Base-by-base conservation (phyloP, 2,888 invertebrate species). In the Diaperis boleti region DNA sequence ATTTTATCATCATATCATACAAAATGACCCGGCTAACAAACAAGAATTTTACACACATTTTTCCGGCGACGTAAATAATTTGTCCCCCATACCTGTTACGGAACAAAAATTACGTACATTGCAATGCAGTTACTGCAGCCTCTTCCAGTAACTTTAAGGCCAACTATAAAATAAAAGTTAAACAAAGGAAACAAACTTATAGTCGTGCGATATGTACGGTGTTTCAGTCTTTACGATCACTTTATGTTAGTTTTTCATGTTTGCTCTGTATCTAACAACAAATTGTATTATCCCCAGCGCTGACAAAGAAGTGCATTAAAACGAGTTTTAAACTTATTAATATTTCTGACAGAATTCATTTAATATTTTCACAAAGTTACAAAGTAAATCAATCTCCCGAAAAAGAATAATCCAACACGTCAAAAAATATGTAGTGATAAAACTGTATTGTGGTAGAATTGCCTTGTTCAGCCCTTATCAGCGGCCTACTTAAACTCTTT, bases 401-500 rank as follows among this genome's bases (percentile, higher is more conserved):
- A 18, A 39, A 59, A 41, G 56, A 42, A 42, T 42, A 42, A 42
- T 39, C 52, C 52, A 45, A 59, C 59, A 59, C 54, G 59, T 59
- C 52, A 20, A 45, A 45, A 63, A 63, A 63, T 63, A 59, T 59
- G 56, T 39, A 35, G 56, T 59, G 65, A 67, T 67, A 67, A 67
- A 63, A 65, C 31, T 63, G 60, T 63, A 65, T 67, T 64, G 64
- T 67, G 62, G 45, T 35, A 61, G 57, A 63, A 65, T 63, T 65
- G 65, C 57, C 45, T 65, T 62, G 54, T 57, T 59, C 62, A 66
- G 65, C 66, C 45, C 69, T 72, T 72, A 72, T 72, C 72, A 71
- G 63, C 66, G 65, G 59, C 67, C 63, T 68, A 69, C 69, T 72
- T 72, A 69, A 72, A 72, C 69, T 72, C 69, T 68, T 72, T 71